Conservation (phyloP, 2,888 invertebrate genomes). For the Caenorhabditis angaria region DNA sequence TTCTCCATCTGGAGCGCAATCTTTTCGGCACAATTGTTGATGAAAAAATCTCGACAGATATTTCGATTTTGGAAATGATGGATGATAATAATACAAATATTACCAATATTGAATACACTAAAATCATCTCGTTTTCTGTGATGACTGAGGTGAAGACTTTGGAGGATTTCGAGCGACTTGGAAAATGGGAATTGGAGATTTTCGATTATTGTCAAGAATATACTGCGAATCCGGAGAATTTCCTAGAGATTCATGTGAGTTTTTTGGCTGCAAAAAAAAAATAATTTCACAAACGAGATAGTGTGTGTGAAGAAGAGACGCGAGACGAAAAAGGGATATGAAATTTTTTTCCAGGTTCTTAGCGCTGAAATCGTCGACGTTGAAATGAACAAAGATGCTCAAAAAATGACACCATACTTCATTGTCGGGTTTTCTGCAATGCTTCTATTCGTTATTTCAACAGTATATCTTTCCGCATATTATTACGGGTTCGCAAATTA, state of each 20-base stretch:
- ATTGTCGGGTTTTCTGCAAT: conserved; percentile 52
- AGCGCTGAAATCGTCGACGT: conserved; percentile 70
- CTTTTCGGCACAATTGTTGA: conserved; percentile 61
- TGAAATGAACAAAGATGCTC: conserved; percentile 71
- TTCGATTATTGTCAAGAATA: conserved; percentile 51
- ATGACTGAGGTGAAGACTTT: conserved; percentile 49
- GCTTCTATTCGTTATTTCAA: conserved; percentile 45
- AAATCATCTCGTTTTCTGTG: conserved; percentile 49
- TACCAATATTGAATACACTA: conserved; percentile 50
- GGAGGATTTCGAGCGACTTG: conserved; percentile 54
- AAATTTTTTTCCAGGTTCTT: conserved; percentile 53
- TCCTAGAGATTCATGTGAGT: conserved; percentile 55
- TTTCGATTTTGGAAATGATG: not conserved
- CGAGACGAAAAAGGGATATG: too few relatives aligned
- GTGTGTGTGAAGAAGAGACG: not conserved
- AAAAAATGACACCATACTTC: conserved; percentile 66
- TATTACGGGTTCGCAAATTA: conserved; percentile 50
- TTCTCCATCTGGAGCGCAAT: conserved; percentile 67
- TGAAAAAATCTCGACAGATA: conserved; percentile 3
- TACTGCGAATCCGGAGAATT: conserved; percentile 27
- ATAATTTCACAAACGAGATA: not conserved
- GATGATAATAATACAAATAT: not conserved
- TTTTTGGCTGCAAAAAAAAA: not conserved
- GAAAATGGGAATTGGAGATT: conserved; percentile 63
- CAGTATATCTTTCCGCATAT: conserved; percentile 42